Base-by-base conservation (phyloP, 2,113 vertebrate genomes). In the Oplegnathus fasciatus region DNA sequence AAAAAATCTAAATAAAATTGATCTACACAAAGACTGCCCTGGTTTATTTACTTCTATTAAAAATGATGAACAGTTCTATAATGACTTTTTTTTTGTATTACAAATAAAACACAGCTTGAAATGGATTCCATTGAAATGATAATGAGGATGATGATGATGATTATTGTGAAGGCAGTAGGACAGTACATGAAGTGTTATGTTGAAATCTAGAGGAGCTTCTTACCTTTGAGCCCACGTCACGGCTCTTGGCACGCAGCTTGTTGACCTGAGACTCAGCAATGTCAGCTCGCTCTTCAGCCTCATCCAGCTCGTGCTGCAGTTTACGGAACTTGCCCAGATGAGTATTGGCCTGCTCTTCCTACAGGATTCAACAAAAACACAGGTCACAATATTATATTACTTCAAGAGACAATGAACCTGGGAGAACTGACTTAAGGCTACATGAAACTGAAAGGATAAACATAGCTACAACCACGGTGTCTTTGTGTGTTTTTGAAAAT, bases 251-350 rank as follows among this genome's bases (percentile, higher is more conserved):
- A 0, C 96, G 94, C 42, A 96, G 28, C 89, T 96, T 96, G 92
- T 96, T 96, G 90, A 96, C 95, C 93, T 96, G 96, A 30, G 95
- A 93, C 89, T 96, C 96, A 0, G 96, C 95, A 0, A 96, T 95
- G 44, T 96, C 96, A 2, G 96, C 96, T 68, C 95, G 89, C 91
- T 96, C 96, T 8, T 90, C 93, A 2, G 95, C 95, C 87, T 96
- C 96, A 17, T 96, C 96, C 75, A 96, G 87, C 87, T 96, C 96
- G 10, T 96, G 96, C 89, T 96, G 96, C 71, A 96, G 81, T 69
- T 96, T 96, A 9, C 96, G 95, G 87, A 94, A 95, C 92, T 96
- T 96, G 52, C 88, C 75, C 30, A 96, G 93, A 75, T 96, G 93
- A 80, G 75, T 88, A 6, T 96, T 96, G 52, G 96, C 93, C 78